Evolutionary conservation across 2,797 vertebrate genomes (phyloP).

Genomic region (Ptychadena robeensis): DNA sequence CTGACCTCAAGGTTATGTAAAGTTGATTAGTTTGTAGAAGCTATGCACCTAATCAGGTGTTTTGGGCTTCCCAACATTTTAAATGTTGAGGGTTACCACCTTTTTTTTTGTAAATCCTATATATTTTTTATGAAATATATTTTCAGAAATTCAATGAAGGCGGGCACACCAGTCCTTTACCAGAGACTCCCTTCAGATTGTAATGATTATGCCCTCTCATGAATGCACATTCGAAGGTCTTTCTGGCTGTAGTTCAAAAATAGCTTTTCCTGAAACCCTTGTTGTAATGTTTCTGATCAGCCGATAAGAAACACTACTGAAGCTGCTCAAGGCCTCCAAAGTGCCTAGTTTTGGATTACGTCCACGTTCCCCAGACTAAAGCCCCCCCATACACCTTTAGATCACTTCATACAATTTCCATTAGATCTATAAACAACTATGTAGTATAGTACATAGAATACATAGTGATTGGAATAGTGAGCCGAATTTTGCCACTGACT

Average conservation of each 20-base stretch:
- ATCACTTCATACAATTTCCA: too few relatives aligned
- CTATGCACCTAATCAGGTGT: slow-evolving; percentile 29
- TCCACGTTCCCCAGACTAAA: too few relatives aligned
- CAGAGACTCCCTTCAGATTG: neutral
- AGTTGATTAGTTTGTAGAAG: slow-evolving; percentile 50
- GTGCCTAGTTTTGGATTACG: too few relatives aligned
- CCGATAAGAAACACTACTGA: neutral
- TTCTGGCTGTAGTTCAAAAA: neutral
- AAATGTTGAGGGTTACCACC: neutral
- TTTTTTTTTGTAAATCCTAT: too few relatives aligned
- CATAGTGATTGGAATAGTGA: too few relatives aligned
- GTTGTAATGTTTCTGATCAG: neutral
- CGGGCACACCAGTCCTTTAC: neutral
- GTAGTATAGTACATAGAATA: too few relatives aligned
- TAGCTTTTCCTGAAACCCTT: neutral
- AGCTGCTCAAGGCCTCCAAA: neutral
- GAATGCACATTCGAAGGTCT: neutral
- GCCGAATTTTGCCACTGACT: too few relatives aligned
- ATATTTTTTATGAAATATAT: neutral
- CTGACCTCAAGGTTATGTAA: slow-evolving; percentile 58
- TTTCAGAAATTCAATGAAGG: neutral
- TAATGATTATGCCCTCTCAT: neutral
- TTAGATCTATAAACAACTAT: too few relatives aligned
- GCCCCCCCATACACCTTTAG: too few relatives aligned
- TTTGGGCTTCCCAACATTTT: neutral